Evolutionary conservation across 2,113 vertebrate species (phyloP), one percentile per base, ranked within the genome.

Genomic region (Centropristis striata): DNA sequence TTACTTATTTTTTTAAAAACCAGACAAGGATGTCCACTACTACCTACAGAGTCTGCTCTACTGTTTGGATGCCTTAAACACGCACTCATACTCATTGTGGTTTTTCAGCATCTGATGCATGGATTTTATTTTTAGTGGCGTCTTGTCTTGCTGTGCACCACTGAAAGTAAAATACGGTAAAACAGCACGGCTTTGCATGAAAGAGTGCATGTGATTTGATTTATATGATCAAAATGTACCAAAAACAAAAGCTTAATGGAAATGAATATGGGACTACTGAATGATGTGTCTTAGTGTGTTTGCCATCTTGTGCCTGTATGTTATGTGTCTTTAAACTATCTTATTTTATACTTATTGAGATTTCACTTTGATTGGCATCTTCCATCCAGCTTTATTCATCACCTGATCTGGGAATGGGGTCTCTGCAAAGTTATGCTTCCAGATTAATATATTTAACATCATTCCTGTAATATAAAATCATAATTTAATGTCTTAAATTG

Each of bases 391-490:
- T 88, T 87, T 86, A 83, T 69, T 65, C 36, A 16, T 57, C 12
- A n/a, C 27, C 58, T 87, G 71, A 74, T 86, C 74, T 83, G 3
- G 67, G 21, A 13, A 4, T 32, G 63, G 42, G 59, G 2, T 61
- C 13, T 77, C 46, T 64, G 81, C 47, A 50, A 41, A 71, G 23
- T 41, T 49, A 16, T 61, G 51, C 53, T 69, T 66, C 68, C 57
- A 83, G 54, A 85, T 89, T 92, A 86, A 92, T 91, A 88, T 92
- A 93, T 90, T 92, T 89, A 85, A 92, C 86, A 85, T 83, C 59
- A 83, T 81, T 81, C 20, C 54, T 87, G 60, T 86, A 84, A 83
- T 87, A 75, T 89, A 86, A 85, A 83, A 92, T 91, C 67, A 60
- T 89, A 76, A 89, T 86, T 83, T 89, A 86, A 90, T 81, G 61